phyloP scores from a whole-genome alignment of 2,797 vertebrate species.

The Gastrophryne carolinensis region DNA sequence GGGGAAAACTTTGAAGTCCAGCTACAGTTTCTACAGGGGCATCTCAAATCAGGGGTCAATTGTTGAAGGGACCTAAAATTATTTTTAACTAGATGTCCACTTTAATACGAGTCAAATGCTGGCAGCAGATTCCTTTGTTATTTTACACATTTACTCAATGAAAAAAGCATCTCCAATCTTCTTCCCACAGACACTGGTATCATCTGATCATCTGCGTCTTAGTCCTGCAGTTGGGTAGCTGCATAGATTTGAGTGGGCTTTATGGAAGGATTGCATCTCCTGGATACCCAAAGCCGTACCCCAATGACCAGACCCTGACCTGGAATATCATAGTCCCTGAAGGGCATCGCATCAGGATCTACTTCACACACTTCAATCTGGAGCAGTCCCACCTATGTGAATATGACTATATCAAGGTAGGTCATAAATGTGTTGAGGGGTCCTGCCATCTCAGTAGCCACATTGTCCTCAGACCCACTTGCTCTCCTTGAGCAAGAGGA shows the following conservation, averaged over 20 bases:
- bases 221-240: conserved; percentile 63
- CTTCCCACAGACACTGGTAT: conserved; percentile 54
- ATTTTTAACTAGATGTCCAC: no score
- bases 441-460: no score
- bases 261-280: conserved; percentile 85
- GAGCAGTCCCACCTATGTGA: conserved; percentile 89
- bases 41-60: no score
- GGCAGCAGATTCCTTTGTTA: no score
- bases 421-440: no score
- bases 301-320: conserved; percentile 72
- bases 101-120: no score
- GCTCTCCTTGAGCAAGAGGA: no score
- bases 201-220: conserved; percentile 53
- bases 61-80: no score
- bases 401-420: conserved; percentile 95
- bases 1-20: no score
- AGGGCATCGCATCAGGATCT: conserved; percentile 84
- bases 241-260: conserved; percentile 71
- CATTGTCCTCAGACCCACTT: no score
- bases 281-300: conserved; percentile 80
- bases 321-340: conserved; percentile 84
- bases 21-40: no score
- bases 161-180: not conserved
- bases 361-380: conserved; percentile 89
- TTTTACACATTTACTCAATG: no score